Evolutionary conservation across 2,797 vertebrate genomes (phyloP), one percentile per base, ranked within the genome.

Genomic region (Moxostoma hubbsi): DNA sequence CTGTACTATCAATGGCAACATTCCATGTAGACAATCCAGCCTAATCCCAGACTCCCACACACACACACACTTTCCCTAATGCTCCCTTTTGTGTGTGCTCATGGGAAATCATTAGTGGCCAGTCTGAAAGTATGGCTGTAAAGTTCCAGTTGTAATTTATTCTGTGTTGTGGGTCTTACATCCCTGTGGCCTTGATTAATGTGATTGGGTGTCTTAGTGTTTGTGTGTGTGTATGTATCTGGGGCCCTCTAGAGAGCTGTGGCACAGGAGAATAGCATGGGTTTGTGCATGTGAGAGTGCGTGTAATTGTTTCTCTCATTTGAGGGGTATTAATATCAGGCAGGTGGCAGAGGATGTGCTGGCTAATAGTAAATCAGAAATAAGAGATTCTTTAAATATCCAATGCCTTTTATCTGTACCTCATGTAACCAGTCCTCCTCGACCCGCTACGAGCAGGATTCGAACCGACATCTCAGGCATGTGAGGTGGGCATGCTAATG

Each of bases 121-220:
- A 3, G 71, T 75, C 66, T 70, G 61, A 65, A 24, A 77, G 49
- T 50, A 15, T 54, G 75, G 78, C 70, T 87, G 84, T 85, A n/a
- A n/a, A n/a, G n/a, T 89, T 90, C 81, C 86, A 84, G 11, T 4
- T 86, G 88, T 89, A 85, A 90, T 84, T 85, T 82, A 65, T 53
- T 81, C 85, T 72, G 77, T 64, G 72, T 15, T 82, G 79, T 69
- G 7, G 58, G 87, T 82, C 80, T 16, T 36, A 36, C 36, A 36
- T 58, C 51, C 3, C 36, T 36, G 36, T 88, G 90, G 90, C 89
- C 82, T 86, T 91, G 91, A 93, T 93, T 92, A 91, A 92, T 92
- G 90, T 86, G 89, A 90, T 86, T 75, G 87, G 80, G 85, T 75
- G 69, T 54, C 36, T 36, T 36, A 36, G 3, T 36, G 36, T 36